These are phyloP conservation scores for Drosophila takahashii DNA, from an alignment of 1,140 invertebrate species.

Conservation along the genomic window DNA sequence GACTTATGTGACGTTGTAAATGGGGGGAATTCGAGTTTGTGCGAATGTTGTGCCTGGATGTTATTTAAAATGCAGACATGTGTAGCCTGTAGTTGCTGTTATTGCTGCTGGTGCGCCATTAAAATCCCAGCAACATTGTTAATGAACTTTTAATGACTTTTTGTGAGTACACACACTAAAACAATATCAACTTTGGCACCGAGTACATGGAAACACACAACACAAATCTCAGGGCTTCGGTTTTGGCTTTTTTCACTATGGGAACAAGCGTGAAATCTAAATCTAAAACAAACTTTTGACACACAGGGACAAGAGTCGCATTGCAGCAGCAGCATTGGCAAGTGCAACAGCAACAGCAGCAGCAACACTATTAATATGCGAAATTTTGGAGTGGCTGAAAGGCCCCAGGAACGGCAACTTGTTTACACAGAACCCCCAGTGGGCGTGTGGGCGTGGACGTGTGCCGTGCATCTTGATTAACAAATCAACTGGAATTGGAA, in stretches of 20 bases:
- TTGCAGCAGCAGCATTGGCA: conserved; percentile 34
- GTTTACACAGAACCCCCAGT: conserved; percentile 55
- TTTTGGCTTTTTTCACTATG: conserved; percentile 11
- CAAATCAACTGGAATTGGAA: conserved; percentile 70
- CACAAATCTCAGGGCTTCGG: conserved; percentile 53
- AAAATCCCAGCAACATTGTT: conserved; percentile 81
- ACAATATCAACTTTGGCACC: conserved; percentile 35
- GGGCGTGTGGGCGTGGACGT: conserved; percentile 32
- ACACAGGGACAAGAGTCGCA: conserved; percentile 30
- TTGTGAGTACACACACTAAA: conserved; percentile 53
- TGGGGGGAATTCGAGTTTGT: conserved; percentile 6
- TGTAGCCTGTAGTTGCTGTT: conserved; percentile 55
- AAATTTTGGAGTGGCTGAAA: conserved; percentile 40
- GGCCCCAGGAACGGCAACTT: conserved; percentile 47
- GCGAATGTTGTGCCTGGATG: conserved; percentile 41
- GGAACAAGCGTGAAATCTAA: conserved; percentile 69
- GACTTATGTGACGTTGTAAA: conserved; percentile 40
- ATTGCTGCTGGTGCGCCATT: conserved; percentile 52
- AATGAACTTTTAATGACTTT: conserved; percentile 84
- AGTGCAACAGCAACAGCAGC: conserved; percentile 36
- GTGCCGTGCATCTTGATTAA: conserved; percentile 58
- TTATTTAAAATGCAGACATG: conserved; percentile 75
- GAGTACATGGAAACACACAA: conserved; percentile 3
- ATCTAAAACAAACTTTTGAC: conserved; percentile 45
- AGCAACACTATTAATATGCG: conserved; percentile 48